Evolutionary conservation across 2,888 invertebrate species (phyloP), one percentile per base, ranked within the genome.

Genomic region (Therioaphis trifolii): DNA sequence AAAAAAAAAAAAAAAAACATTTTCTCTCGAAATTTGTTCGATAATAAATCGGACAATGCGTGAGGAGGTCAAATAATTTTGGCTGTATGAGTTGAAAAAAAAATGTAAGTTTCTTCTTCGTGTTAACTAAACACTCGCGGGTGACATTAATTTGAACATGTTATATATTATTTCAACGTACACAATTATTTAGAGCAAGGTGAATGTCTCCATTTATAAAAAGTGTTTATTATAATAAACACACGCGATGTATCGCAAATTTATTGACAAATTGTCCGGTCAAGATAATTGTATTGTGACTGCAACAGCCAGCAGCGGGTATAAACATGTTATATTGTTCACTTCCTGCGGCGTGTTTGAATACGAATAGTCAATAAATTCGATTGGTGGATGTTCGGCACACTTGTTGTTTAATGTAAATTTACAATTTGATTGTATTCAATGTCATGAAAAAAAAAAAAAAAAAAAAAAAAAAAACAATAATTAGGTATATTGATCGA

Each of bases 21-120:
- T 14, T 58, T 55, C 35, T 55, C 40, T 24, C 7, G 29, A 66
- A 46, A 35, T 77, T 77, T 66, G 14, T 77, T 76, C 14, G 46
- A 43, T 46, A 76, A 76, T 76, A 46, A 76, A 76, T 76, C 27
- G 46, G 27, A n/a, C 2, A 15, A n/a, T 29, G 24, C 18, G 43
- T 7, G 9, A 15, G 2, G 63, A 76, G 61, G 63, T 63, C 63
- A 76, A 63, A 76, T 24, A 14, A 46, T 29, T 76, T 63, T 63
- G 63, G 75, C 43, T 43, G n/a, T n/a, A 5, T 3, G 43, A 58
- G 58, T 58, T 14, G 14, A 15, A 74, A 40, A 74, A 40, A 35
- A 35, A 35, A 35, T n/a, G n/a, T n/a, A n/a, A n/a, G n/a, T 35
- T 35, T 35, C 35, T 35, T 35, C 35, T 35, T 35, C 7, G 35